Conservation (phyloP, 2,888 invertebrate genomes). For the Schizaphis graminum region DNA sequence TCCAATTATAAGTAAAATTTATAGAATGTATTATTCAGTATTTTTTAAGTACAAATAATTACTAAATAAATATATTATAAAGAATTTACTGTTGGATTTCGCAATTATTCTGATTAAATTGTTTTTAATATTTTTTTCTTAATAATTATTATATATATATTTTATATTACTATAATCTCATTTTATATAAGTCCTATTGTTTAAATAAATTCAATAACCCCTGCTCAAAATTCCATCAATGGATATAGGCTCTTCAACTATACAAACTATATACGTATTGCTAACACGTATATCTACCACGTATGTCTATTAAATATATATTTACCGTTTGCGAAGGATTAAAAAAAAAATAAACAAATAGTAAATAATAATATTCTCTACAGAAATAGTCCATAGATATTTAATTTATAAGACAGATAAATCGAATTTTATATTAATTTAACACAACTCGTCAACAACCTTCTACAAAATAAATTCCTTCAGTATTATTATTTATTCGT, state of each 20-base stretch:
- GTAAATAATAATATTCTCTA: not conserved
- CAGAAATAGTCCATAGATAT: not conserved
- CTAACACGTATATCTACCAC: not conserved
- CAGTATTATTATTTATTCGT: not conserved
- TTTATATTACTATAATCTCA: not conserved
- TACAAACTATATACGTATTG: not conserved
- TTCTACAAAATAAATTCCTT: not conserved
- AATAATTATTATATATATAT: not conserved
- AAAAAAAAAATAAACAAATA: not conserved
- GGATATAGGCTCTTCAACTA: not conserved
- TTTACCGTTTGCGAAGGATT: not conserved
- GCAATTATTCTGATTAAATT: not conserved
- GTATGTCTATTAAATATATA: not conserved
- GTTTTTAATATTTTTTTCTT: not conserved
- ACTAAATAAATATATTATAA: not conserved
- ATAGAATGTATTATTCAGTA: not conserved
- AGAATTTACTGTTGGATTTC: not conserved
- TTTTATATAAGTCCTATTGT: not conserved
- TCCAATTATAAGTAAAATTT: not conserved
- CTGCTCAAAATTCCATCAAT: not conserved
- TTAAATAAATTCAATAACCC: not conserved
- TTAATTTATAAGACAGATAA: not conserved
- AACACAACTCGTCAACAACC: not conserved
- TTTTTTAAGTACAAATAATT: not conserved
- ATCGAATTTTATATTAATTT: not conserved